phyloP scores from a whole-genome alignment of 1,140 invertebrate genomes.

The Panagrolaimus sp. region DNA sequence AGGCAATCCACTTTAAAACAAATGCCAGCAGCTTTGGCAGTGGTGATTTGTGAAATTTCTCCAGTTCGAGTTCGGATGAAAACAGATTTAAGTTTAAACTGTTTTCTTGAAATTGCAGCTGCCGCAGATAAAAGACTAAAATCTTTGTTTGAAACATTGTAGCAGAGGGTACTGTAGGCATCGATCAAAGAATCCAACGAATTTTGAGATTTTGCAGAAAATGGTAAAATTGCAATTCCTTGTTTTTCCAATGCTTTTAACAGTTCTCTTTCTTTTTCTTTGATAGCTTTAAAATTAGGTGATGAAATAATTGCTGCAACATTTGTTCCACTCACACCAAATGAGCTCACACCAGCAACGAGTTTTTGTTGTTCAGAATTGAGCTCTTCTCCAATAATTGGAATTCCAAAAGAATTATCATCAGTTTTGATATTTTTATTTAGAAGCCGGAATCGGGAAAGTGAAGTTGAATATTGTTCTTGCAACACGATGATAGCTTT shows the following conservation, averaged over 20 bases:
- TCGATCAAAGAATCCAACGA: conserved; percentile 21
- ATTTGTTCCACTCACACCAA: conserved; percentile 51
- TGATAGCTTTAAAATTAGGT: neutral
- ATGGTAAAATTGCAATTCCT: conserved; percentile 21
- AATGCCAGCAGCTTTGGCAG: neutral
- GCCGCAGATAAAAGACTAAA: neutral
- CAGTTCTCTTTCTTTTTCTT: conserved; percentile 3
- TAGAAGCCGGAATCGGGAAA: conserved; percentile 16
- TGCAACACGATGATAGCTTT: conserved; percentile 28
- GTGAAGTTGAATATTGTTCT: neutral
- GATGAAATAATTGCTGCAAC: conserved; percentile 33
- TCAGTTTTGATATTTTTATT: conserved; percentile 26
- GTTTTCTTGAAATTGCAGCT: neutral
- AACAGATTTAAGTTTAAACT: neutral
- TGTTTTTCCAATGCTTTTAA: neutral
- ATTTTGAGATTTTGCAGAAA: conserved; percentile 33
- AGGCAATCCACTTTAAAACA: neutral
- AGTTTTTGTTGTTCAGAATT: neutral
- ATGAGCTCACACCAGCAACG: conserved; percentile 25
- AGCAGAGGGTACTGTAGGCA: neutral
- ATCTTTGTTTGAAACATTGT: neutral
- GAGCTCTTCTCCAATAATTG: conserved; percentile 6
- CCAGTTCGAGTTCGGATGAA: conserved; percentile 1
- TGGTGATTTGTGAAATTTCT: neutral
- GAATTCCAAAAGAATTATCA: conserved; percentile 11